phyloP scores from a whole-genome alignment of 2,113 vertebrate species.

The Falco punctatus region DNA sequence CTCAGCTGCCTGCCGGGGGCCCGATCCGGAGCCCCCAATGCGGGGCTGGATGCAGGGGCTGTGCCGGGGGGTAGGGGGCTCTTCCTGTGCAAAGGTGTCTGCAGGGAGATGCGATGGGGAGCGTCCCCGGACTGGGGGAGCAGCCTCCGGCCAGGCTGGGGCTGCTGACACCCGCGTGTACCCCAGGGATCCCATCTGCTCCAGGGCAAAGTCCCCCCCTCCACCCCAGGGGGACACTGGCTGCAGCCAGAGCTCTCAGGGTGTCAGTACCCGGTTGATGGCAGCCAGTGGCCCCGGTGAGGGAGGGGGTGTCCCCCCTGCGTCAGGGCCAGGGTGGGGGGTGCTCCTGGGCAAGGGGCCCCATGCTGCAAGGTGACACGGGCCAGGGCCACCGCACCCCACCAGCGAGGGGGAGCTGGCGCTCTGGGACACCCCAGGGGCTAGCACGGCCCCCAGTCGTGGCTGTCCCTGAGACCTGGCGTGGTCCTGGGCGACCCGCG shows the following conservation, averaged over 20 bases:
- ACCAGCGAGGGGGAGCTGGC: not conserved
- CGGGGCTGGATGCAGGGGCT: not conserved
- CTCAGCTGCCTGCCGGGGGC: too few relatives aligned
- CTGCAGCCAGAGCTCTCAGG: not conserved
- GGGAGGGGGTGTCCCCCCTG: not conserved
- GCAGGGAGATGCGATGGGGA: not conserved
- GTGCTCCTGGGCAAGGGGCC: not conserved
- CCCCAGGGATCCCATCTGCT: not conserved
- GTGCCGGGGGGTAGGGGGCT: not conserved
- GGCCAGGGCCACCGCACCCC: not conserved
- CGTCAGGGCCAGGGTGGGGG: accelerated
- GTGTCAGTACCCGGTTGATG: accelerated
- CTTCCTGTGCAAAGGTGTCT: accelerated
- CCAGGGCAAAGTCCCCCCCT: not conserved
- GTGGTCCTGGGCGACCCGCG: not conserved
- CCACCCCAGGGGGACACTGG: not conserved
- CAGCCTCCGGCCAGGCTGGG: not conserved
- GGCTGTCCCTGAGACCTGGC: accelerated
- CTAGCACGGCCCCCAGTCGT: not conserved
- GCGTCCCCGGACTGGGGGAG: not conserved
- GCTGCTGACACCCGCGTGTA: accelerated
- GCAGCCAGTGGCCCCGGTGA: accelerated
- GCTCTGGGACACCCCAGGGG: accelerated
- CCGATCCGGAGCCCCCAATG: accelerated
- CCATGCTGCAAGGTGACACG: accelerated